Base-by-base conservation (phyloP, 2,113 vertebrate species). In the Forbesichthys agassizii region DNA sequence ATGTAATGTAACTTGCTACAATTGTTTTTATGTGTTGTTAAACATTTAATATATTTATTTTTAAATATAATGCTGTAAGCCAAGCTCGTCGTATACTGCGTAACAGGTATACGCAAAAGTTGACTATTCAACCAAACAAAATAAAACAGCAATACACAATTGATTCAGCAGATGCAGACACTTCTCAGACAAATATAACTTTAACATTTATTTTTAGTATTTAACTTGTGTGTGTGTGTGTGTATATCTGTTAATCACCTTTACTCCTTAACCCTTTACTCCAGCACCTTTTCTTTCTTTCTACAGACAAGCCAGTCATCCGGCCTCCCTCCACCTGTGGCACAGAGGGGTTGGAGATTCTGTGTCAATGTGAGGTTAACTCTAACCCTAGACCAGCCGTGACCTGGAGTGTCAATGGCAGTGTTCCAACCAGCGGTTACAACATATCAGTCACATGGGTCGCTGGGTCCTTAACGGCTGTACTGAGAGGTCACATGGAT, bases 361-460 rank as follows among this genome's bases (percentile, higher is more conserved):
- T 69, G 8, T 94, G 93, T 63, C 72, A 7, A 51, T 94, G 93
- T 60, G 64, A 61, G 0, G 91, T 91, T 0, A 77, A 92, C 63
- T 90, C 92, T 5, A 93, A 93, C 83, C 93, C 93, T 2, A 81
- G 69, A 11, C 48, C 93, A 1, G 78, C 78, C 0, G 73, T 94
- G 53, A 92, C 91, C 68, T 94, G 93, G 93, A 92, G 84, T 1
- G 61, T 94, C 14, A 91, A 92, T 0, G 90, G 88, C 48, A 88
- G 81, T 0, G 63, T 65, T 2, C 89, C 88, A 1, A 69, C 86
- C 4, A 57, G 36, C 1, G 64, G 74, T 46, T 92, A 82, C 74
- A 93, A 93, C 49, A 5, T 64, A 8, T 89, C 92, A 0, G 67
- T 77, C 16, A 79, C 67, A 46, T 74, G 65, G 9, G 65, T 76